Evolutionary conservation across 2,113 vertebrate genomes (phyloP), one percentile per base, ranked within the genome.

Genomic region (Sceloporus undulatus): DNA sequence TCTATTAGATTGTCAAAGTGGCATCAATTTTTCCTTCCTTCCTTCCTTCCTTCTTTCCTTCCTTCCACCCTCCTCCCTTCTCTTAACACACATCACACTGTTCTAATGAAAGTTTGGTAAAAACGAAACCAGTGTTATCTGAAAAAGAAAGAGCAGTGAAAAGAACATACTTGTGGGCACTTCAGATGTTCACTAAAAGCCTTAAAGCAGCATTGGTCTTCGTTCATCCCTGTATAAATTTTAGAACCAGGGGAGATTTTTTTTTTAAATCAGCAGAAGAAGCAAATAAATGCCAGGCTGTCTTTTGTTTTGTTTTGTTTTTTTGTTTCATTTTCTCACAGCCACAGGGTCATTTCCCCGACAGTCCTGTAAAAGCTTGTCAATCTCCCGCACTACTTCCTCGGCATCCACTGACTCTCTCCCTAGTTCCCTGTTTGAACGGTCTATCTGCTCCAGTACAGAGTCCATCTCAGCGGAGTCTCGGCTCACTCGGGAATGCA

Each of bases 291-390:
- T 93, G 94, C 95, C 95, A 96, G 92, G 93, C 93, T 90, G 93
- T 88, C 87, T 90, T 74, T 75, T 88, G 90, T 91, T 92, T 91
- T 86, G n/a, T n/a, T n/a, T 87, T 90, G 92, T 85, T 91, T 87
- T 90, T 87, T 86, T 90, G 93, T 85, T 91, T 99, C 96, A 99
- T 96, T 99, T 99, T 96, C 98, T 98, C 96, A 99, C 90, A 83
- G 97, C 93, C 90, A 97, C 94, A 87, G 97, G 96, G 95, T 99
- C 98, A 6, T 93, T 98, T 94, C 98, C 98, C 94, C 98, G 97
- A 97, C 98, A 99, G 98, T 99, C 99, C 96, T 99, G 98, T 95
- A 99, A 97, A 90, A 99, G 98, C 96, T 99, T 99, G 96, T 99
- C 98, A 92, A 99, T 99, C 97, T 99, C 99, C 95, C 98, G 98